A percentile compares a stretch with the other conserved stretches of the same genome.
These are phyloP conservation scores for Enteromius unitaeniatus DNA, from an alignment of 2,797 vertebrate species.

Conservation along the genomic window DNA sequence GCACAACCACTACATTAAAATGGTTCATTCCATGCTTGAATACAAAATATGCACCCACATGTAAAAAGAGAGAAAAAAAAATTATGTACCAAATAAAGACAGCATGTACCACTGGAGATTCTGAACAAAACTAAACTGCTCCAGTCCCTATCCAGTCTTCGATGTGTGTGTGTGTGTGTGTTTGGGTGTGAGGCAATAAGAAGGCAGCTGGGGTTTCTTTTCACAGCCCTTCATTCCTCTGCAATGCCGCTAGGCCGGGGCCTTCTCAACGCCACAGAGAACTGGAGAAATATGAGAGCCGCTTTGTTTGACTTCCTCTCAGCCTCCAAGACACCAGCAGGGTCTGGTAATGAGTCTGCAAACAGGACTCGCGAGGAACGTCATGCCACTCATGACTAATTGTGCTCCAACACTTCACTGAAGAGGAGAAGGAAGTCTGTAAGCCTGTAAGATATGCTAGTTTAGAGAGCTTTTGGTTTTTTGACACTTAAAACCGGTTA, in stretches of 20 bases:
- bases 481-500: constrained; percentile 18
- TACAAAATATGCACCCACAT: background rate
- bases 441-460: constrained; percentile 35
- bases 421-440: constrained; percentile 57
- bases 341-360: constrained; percentile 81
- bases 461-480: constrained; percentile 38
- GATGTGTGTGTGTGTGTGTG: constrained; percentile 6
- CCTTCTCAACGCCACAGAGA: constrained; percentile 71
- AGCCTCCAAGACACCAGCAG: constrained; percentile 79
- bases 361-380: constrained; percentile 75
- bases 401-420: constrained; percentile 63
- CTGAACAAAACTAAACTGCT: constrained; percentile 4
- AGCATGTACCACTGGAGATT: background rate
- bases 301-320: constrained; percentile 84
- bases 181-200: constrained; percentile 23
- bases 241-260: constrained; percentile 71
- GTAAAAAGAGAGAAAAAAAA: background rate
- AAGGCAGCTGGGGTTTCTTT: constrained; percentile 62
- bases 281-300: constrained; percentile 73
- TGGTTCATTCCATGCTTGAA: background rate
- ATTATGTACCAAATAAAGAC: background rate
- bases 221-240: constrained; percentile 75
- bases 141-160: constrained; percentile 22
- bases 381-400: constrained; percentile 70
- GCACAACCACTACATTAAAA: constrained; percentile 9